These are phyloP conservation scores for Metallyticus violacea DNA, from an alignment of 2,888 invertebrate genomes.

Conservation along the genomic window DNA sequence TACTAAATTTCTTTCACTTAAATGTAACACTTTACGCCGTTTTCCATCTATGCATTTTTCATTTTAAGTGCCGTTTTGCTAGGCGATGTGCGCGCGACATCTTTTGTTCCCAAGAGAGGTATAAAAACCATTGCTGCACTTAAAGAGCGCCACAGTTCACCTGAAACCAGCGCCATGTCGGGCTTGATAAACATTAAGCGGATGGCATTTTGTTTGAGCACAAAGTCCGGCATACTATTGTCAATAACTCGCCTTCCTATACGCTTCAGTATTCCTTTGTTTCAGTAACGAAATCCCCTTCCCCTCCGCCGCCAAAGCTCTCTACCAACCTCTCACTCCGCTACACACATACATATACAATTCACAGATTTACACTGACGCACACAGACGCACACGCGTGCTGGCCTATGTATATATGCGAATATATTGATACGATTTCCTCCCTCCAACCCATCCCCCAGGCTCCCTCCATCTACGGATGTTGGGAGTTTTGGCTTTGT, in stretches of 20 bases:
- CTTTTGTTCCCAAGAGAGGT: no score
- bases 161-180: background rate
- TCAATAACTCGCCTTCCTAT: slow-evolving; percentile 8
- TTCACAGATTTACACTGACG: background rate
- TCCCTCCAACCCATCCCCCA: background rate
- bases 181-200: background rate
- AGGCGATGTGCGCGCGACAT: background rate
- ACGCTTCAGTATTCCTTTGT: slow-evolving; percentile 4
- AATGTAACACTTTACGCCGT: background rate
- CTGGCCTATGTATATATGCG: background rate
- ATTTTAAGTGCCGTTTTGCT: background rate
- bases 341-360: background rate
- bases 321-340: background rate
- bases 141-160: background rate
- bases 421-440: slow-evolving; percentile 1
- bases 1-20: background rate
- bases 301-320: background rate
- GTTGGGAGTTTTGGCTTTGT: slow-evolving; percentile 18
- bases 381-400: background rate
- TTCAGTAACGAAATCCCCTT: slow-evolving; percentile 6
- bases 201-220: background rate
- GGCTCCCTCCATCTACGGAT: background rate
- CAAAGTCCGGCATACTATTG: background rate
- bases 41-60: background rate
- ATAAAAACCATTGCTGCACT: background rate